Evolutionary conservation across 2,113 vertebrate genomes (phyloP).

Genomic region (human): GRCh38 chr3:182185001-182185500

Average conservation of each 20-base stretch:
- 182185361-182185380: not conserved
- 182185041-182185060: not conserved
- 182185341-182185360: not conserved
- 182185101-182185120: not conserved
- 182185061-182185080: not conserved
- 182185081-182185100: not conserved
- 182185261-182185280: not conserved
- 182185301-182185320: not conserved
- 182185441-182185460: not conserved
- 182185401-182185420: not conserved
- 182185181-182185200: not conserved
- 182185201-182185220: not conserved
- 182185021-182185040: not conserved
- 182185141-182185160: not conserved
- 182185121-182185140: rapidly evolving
- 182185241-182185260: not conserved
- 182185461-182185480: not conserved
- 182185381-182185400: not conserved
- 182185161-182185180: not conserved
- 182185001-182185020: not conserved
- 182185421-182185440: not conserved
- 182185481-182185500: not conserved
- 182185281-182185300: not conserved
- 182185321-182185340: not conserved
- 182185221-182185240: not conserved